Percentiles rank a stretch among this genome's conserved stretches.
These are phyloP conservation scores for Melieria picta DNA, from an alignment of 2,888 invertebrate genomes.

Conservation along the genomic window DNA sequence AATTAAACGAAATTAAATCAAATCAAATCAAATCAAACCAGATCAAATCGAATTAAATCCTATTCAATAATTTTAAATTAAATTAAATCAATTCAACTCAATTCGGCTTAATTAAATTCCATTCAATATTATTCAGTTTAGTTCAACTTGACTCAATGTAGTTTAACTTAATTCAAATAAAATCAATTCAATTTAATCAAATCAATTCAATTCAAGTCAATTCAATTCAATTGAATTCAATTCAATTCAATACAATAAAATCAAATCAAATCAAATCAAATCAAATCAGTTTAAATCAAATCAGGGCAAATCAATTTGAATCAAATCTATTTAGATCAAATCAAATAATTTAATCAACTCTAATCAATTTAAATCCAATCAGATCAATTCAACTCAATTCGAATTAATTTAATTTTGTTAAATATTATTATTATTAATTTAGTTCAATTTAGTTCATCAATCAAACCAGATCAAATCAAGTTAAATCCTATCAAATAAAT, in stretches of 20 bases:
- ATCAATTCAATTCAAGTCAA: neutral
- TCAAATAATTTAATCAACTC: too few species aligned
- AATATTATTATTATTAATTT: too few species aligned
- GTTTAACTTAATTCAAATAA: neutral
- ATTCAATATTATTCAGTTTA: conserved; percentile 1
- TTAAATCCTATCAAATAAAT: too few species aligned
- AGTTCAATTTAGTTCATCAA: too few species aligned
- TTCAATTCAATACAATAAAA: conserved; percentile 28
- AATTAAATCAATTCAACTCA: neutral
- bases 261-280: too few species aligned
- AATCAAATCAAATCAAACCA: neutral
- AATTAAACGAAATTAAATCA: neutral
- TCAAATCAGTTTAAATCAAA: neutral
- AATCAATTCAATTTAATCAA: neutral
- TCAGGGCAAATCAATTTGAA: too few species aligned
- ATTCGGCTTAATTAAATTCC: neutral
- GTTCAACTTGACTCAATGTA: neutral
- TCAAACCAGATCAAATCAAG: too few species aligned
- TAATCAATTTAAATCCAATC: too few species aligned
- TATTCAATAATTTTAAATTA: neutral
- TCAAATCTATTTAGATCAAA: too few species aligned
- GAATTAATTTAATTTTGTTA: too few species aligned
- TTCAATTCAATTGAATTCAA: conserved; percentile 18
- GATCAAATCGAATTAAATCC: neutral
- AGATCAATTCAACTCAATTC: too few species aligned